Evolutionary conservation across 1,140 invertebrate species (phyloP), one percentile per base, ranked within the genome.

Genomic region (Tribolium castaneum): DNA sequence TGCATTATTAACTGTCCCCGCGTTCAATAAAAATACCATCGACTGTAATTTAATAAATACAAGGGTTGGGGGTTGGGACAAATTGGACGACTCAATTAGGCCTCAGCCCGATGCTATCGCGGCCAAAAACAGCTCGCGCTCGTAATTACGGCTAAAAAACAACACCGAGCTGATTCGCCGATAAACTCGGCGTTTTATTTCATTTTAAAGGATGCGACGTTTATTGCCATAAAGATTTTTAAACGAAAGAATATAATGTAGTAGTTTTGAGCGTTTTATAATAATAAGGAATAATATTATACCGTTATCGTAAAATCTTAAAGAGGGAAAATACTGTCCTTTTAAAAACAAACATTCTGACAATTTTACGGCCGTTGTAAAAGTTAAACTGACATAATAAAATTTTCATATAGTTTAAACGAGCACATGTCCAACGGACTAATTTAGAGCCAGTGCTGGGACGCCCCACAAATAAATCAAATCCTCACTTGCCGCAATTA

Each of bases 281-380:
- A 66, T 66, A 66, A 66, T 66, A 66, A 66, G 59, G 59, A 66
- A 66, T 66, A 66, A 66, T 66, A 66, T 66, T 66, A 35, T 66
- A 34, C 59, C 59, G 59, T 66, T 66, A 66, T 66, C 59, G 59
- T 66, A 66, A 66, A 66, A 66, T 66, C 59, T 66, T 66, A 66
- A 66, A 59, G 54, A 59, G 59, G 59, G 59, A 66, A 66, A 66
- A 66, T 66, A 66, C 34, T 66, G 59, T 66, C 59, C 59, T 66
- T 66, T 66, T 66, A 66, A 66, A 66, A 66, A 66, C 59, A 66
- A 66, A 66, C 59, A 66, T 66, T 66, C 59, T 66, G 59, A 66
- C 59, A 66, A 66, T 66, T 66, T 66, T 66, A 66, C 30, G 59
- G 30, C 59, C 25, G 59, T 12, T 35, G 59, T 66, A 66, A 66